phyloP scores from a whole-genome alignment of 2,797 vertebrate genomes.

The Pseudochirops corinnae region DNA sequence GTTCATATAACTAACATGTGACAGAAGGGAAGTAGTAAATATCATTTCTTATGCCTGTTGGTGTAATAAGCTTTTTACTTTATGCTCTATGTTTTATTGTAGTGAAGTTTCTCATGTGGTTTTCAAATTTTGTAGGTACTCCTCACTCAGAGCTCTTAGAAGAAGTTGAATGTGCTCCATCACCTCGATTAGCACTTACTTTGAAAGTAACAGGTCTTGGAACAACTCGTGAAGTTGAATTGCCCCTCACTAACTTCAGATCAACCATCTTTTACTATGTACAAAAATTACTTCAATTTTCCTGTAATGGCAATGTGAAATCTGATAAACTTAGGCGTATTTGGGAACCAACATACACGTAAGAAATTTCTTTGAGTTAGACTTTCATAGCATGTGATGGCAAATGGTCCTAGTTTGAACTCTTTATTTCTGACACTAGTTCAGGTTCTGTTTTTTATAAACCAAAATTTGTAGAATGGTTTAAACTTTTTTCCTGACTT shows the following conservation, averaged over 20 bases:
- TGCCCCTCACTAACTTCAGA: constrained; percentile 95
- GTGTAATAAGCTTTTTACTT: background rate
- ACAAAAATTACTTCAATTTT: constrained; percentile 96
- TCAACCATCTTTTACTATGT: constrained; percentile 99
- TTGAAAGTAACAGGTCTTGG: constrained; percentile 98
- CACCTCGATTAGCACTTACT: constrained; percentile 95
- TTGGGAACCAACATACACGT: constrained; percentile 99
- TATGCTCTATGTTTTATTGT: constrained; percentile 25
- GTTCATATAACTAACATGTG: constrained; percentile 5
- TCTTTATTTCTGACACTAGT: background rate
- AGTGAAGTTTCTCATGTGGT: constrained; percentile 42
- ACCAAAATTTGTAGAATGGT: background rate
- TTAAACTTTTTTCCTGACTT: background rate
- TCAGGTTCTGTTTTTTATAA: background rate
- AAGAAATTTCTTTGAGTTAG: constrained; percentile 81
- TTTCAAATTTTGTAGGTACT: constrained; percentile 88
- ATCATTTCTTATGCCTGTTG: background rate
- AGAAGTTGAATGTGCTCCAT: constrained; percentile 97
- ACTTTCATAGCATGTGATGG: constrained; percentile 37
- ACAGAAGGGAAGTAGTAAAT: constrained; percentile 16
- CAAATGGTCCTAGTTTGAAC: background rate
- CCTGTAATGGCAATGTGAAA: constrained; percentile 95
- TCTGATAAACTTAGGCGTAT: constrained; percentile 98
- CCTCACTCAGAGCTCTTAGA: constrained; percentile 97
- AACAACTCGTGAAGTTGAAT: constrained; percentile 95